Percentiles rank a stretch among this genome's conserved stretches.
These are phyloP conservation scores for Microtus ochrogaster DNA, from an alignment of 2,113 vertebrate genomes.

Conservation along the genomic window DNA sequence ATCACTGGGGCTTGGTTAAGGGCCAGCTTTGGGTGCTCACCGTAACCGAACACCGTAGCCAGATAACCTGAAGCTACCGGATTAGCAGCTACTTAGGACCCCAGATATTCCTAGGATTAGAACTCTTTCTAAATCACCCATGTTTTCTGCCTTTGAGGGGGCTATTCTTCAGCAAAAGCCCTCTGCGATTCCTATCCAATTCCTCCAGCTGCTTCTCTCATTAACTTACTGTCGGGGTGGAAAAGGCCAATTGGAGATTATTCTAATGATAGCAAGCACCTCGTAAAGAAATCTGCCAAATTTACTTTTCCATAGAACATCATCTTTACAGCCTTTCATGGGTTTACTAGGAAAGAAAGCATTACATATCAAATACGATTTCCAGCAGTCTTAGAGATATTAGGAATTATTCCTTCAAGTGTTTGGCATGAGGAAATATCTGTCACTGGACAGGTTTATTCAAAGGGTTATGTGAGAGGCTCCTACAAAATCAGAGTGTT, in stretches of 20 bases:
- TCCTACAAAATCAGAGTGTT: neutral
- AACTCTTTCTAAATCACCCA: conserved; percentile 40
- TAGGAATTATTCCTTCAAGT: conserved; percentile 64
- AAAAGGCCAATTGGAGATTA: conserved; percentile 84
- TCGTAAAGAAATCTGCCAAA: conserved; percentile 86
- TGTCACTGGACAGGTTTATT: neutral
- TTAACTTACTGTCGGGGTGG: conserved; percentile 82
- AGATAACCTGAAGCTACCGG: conserved; percentile 33
- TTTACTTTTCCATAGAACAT: conserved; percentile 86
- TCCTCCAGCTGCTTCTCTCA: conserved; percentile 87
- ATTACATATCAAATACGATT: conserved; percentile 80
- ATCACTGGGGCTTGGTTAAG: conserved; percentile 73
- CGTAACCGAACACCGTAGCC: conserved; percentile 9
- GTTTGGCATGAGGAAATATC: neutral
- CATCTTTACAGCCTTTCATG: conserved; percentile 79
- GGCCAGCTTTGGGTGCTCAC: conserved; percentile 58
- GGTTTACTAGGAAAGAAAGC: conserved; percentile 81
- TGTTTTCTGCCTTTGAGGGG: conserved; percentile 69
- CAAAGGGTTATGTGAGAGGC: neutral
- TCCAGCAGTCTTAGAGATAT: conserved; percentile 82
- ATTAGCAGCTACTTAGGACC: conserved; percentile 37
- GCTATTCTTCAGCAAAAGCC: conserved; percentile 56
- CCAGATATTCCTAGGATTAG: conserved; percentile 70
- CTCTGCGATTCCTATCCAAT: conserved; percentile 81
- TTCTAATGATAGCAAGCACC: conserved; percentile 88